A percentile compares a stretch with the other conserved stretches of the same genome.
phyloP scores from a whole-genome alignment of 2,113 vertebrate species.

The Suricata suricatta region DNA sequence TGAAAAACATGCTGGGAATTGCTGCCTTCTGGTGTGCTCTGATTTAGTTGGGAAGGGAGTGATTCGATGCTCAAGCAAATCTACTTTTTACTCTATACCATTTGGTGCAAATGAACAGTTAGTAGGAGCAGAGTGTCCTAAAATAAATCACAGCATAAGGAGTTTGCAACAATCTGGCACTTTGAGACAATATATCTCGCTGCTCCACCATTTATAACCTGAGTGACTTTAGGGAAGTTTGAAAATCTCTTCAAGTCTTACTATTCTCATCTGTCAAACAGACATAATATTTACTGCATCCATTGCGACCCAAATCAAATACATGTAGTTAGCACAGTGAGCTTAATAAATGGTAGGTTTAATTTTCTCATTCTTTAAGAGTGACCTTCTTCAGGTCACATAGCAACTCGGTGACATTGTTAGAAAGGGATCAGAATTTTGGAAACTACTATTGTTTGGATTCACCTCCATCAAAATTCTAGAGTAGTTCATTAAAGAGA shows the following conservation, averaged over 20 bases:
- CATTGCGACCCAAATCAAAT: conserved; percentile 7
- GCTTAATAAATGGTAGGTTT: not conserved
- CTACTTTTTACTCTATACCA: not conserved
- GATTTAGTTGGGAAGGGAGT: not conserved
- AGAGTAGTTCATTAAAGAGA: conserved; percentile 5
- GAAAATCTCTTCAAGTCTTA: not conserved
- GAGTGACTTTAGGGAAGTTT: not conserved
- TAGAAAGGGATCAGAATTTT: conserved; percentile 8
- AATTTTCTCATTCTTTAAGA: not conserved
- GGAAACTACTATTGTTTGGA: not conserved
- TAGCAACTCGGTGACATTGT: not conserved
- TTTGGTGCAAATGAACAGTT: not conserved
- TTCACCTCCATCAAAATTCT: not conserved
- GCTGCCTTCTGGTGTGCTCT: not conserved
- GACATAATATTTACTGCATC: not conserved
- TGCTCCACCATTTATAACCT: not conserved
- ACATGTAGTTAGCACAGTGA: not conserved
- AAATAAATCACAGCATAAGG: not conserved
- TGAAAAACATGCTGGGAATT: not conserved
- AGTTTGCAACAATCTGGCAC: not conserved
- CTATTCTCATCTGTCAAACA: not conserved
- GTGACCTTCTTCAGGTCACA: not conserved
- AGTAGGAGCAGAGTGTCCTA: not conserved
- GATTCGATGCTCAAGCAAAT: not conserved
- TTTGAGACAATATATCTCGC: not conserved